These are phyloP conservation scores for Phallusia fumigata DNA, from an alignment of 23 tunicate species.

Conservation along the genomic window DNA sequence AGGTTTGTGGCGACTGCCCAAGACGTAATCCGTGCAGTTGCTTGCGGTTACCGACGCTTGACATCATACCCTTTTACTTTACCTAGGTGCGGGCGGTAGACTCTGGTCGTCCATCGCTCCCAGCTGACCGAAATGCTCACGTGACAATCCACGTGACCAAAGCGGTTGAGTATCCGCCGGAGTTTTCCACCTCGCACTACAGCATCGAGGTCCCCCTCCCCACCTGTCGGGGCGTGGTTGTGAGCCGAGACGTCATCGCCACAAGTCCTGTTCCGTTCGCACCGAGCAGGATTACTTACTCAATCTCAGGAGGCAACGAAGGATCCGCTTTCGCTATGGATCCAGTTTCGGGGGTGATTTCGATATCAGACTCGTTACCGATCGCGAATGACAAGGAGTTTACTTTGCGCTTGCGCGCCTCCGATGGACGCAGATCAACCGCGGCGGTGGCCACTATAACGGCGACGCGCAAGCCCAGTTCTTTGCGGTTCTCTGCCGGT, in stretches of 20 bases:
- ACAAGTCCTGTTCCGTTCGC: background rate
- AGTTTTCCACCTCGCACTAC: constrained; percentile 39
- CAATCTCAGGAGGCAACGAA: constrained; percentile 42
- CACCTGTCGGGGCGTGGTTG: constrained; percentile 39
- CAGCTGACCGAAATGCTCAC: constrained; percentile 24
- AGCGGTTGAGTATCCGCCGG: constrained; percentile 11
- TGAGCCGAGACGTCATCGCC: constrained; percentile 17
- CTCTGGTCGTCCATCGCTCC: constrained; percentile 34
- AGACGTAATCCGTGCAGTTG: too few relatives aligned
- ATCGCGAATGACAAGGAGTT: constrained; percentile 6
- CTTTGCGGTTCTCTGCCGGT: constrained; percentile 14
- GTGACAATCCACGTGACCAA: constrained; percentile 30
- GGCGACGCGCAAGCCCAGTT: background rate
- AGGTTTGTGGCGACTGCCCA: constrained; percentile 9
- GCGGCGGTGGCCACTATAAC: constrained; percentile 22
- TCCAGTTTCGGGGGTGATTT: constrained; percentile 19
- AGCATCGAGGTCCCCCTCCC: constrained; percentile 24
- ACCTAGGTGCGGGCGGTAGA: constrained; percentile 44
- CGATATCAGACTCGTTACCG: background rate
- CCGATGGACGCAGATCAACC: constrained; percentile 35
- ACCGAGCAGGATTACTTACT: constrained; percentile 14
- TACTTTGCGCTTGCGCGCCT: constrained; percentile 31
- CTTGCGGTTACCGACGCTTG: too few relatives aligned
- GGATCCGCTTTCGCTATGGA: constrained; percentile 44
- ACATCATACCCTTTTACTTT: too few relatives aligned